A percentile compares a stretch with the other conserved stretches of the same genome.
phyloP scores from a whole-genome alignment of 2,113 vertebrate species.

The Ondatra zibethicus region DNA sequence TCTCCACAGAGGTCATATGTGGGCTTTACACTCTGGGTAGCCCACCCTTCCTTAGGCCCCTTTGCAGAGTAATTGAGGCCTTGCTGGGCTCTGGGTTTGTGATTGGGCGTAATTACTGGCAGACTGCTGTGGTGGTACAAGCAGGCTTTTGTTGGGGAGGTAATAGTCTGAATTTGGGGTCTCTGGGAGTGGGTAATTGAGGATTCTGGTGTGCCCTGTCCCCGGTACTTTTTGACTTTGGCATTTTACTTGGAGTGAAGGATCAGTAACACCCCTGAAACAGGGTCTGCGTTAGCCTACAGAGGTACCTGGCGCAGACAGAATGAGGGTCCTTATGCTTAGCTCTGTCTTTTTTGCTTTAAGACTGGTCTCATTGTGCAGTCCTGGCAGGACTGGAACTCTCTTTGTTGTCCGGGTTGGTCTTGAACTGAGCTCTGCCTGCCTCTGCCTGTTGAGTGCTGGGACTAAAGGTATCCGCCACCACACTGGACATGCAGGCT shows the following conservation, averaged over 20 bases:
- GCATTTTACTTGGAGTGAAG: background rate
- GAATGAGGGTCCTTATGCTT: background rate
- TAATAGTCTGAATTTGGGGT: slow-evolving; percentile 44
- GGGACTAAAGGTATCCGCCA: background rate
- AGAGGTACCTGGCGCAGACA: background rate
- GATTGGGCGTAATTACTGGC: slow-evolving; percentile 67
- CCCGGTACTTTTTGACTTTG: background rate
- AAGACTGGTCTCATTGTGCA: background rate
- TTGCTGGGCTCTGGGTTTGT: slow-evolving; percentile 65
- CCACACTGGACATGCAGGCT: background rate
- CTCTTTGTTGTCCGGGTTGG: background rate
- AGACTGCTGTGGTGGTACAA: slow-evolving; percentile 60
- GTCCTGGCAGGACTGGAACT: background rate
- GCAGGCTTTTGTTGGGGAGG: slow-evolving; percentile 70
- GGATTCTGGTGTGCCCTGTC: background rate
- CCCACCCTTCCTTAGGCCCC: slow-evolving; percentile 6
- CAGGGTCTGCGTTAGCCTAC: background rate
- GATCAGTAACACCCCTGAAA: background rate
- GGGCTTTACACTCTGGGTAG: background rate
- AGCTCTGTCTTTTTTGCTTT: background rate
- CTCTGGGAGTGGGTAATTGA: slow-evolving; percentile 17
- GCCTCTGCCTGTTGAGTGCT: background rate
- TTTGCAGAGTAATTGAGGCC: slow-evolving; percentile 60
- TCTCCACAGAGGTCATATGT: background rate
- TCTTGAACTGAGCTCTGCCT: background rate